Percentiles rank a stretch among this genome's conserved stretches.
These are phyloP conservation scores for Enteromius fasciolatus DNA, from an alignment of 2,797 vertebrate species.

Conservation along the genomic window DNA sequence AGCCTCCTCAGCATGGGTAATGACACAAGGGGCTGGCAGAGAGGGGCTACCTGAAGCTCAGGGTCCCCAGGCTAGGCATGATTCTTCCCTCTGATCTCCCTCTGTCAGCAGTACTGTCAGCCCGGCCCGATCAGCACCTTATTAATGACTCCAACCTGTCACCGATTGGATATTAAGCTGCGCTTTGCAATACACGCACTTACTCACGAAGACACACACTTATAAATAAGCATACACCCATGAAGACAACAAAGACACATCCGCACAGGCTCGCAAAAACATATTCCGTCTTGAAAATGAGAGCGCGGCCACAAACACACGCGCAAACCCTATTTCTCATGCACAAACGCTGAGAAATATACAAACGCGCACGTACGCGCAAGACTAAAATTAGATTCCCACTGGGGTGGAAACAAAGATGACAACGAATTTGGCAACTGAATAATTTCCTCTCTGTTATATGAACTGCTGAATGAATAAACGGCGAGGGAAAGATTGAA, in stretches of 20 bases:
- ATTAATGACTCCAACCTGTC: slow-evolving; percentile 86
- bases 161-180: slow-evolving; percentile 85
- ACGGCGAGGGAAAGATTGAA: slow-evolving; percentile 39
- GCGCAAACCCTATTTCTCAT: slow-evolving; percentile 16
- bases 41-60: slow-evolving; percentile 73
- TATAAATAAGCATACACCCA: slow-evolving; percentile 51
- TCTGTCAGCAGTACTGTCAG: slow-evolving; percentile 87
- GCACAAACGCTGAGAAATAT: slow-evolving; percentile 18
- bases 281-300: not conserved
- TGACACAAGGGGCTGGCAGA: slow-evolving; percentile 77
- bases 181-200: slow-evolving; percentile 61
- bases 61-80: slow-evolving; percentile 76
- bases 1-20: slow-evolving; percentile 75
- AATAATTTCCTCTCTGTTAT: slow-evolving; percentile 48
- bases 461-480: slow-evolving; percentile 47
- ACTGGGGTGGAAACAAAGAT: slow-evolving; percentile 47
- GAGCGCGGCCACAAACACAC: not conserved
- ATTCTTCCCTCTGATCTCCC: slow-evolving; percentile 82
- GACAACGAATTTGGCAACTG: slow-evolving; percentile 41
- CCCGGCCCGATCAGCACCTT: slow-evolving; percentile 81
- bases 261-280: not conserved
- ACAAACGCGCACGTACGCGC: not conserved
- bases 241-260: slow-evolving; percentile 55
- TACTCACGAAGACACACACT: slow-evolving; percentile 46
- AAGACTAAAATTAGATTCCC: slow-evolving; percentile 39